phyloP scores from a whole-genome alignment of 2,888 invertebrate genomes.

The Pachymerium ferrugineum region DNA sequence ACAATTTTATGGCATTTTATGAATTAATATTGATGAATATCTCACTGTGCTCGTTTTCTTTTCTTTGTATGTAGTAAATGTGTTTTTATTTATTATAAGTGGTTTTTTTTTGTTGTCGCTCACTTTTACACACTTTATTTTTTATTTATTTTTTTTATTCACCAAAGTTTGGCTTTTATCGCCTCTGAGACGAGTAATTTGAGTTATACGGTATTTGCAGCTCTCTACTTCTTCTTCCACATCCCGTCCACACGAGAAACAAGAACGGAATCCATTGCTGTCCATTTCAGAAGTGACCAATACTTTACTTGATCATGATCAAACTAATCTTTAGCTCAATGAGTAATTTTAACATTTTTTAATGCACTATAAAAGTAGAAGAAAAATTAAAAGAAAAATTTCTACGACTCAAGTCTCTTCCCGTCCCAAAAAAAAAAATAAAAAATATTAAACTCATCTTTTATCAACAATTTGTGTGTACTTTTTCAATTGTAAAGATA shows the following conservation, averaged over 20 bases:
- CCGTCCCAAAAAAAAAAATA: no score
- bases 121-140: neutral
- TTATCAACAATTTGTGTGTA: no score
- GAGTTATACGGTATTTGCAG: neutral
- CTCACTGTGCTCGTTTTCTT: neutral
- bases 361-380: no score
- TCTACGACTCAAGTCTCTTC: no score
- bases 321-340: constrained; percentile 31
- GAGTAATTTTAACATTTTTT: no score
- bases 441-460: no score
- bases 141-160: neutral
- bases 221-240: constrained; percentile 27
- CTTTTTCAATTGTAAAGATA: no score
- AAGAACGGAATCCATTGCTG: constrained; percentile 64
- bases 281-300: constrained; percentile 74
- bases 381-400: no score
- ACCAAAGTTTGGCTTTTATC: neutral
- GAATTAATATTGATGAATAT: neutral
- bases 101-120: constrained; percentile 3
- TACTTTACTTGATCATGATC: constrained; percentile 60
- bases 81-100: constrained; percentile 11
- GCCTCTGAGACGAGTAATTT: neutral
- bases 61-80: neutral
- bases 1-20: no score
- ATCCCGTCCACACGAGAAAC: constrained; percentile 45